Percentiles rank a stretch among this genome's conserved stretches.
phyloP scores from a whole-genome alignment of 1,140 invertebrate species.

The Calliopsis andreniformis region DNA sequence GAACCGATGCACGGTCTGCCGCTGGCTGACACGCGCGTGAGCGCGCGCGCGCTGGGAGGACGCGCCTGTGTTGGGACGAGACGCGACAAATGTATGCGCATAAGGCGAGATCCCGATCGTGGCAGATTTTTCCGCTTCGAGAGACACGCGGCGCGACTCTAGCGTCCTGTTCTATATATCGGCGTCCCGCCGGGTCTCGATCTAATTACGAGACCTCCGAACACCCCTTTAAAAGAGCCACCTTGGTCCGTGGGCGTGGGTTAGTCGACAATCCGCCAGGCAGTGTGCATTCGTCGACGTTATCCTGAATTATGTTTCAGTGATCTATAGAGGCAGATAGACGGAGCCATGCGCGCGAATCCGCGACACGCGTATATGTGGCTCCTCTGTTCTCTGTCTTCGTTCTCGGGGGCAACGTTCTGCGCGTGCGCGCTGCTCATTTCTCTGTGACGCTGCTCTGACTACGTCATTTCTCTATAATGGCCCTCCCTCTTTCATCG shows the following conservation, averaged over 20 bases:
- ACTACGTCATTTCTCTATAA: constrained; percentile 31
- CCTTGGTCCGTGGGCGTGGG: not conserved
- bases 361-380: not conserved
- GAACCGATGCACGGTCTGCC: constrained; percentile 32
- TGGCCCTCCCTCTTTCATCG: too few species aligned
- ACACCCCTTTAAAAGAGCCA: not conserved
- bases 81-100: constrained; percentile 23
- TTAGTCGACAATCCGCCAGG: not conserved
- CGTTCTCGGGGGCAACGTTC: constrained; percentile 58
- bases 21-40: constrained; percentile 5
- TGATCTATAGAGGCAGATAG: not conserved
- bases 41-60: not conserved
- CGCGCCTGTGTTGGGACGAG: not conserved
- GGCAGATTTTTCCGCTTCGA: constrained; percentile 25
- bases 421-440: constrained; percentile 11
- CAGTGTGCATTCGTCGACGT: not conserved
- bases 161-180: not conserved
- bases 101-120: constrained; percentile 10
- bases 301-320: constrained; percentile 17
- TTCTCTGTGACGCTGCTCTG: constrained; percentile 16
- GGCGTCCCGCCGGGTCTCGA: not conserved
- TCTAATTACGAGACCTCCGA: constrained; percentile 15
- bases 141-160: not conserved
- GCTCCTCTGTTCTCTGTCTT: constrained; percentile 4
- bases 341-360: not conserved